Evolutionary conservation across 2,888 invertebrate species (phyloP).

Genomic region (Pimpla rufipes): DNA sequence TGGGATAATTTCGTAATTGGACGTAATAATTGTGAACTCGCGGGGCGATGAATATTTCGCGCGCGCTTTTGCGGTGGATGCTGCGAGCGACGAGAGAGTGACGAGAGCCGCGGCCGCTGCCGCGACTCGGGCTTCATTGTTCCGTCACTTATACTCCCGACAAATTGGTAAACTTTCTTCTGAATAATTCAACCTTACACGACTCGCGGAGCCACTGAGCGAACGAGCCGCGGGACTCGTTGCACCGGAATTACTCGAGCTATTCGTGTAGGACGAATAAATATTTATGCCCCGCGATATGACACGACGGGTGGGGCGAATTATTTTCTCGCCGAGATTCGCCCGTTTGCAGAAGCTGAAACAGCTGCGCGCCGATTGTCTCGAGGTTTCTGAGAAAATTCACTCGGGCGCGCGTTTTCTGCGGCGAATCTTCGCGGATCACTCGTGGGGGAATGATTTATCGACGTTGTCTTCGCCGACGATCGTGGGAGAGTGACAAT

Average conservation of each 20-base stretch:
- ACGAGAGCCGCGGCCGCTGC: neutral
- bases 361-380: slow-evolving; percentile 11
- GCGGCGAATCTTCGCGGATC: slow-evolving; percentile 32
- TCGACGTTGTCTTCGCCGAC: slow-evolving; percentile 7
- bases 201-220: neutral
- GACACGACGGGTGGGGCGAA: slow-evolving; percentile 3
- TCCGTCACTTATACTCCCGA: slow-evolving; percentile 28
- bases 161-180: slow-evolving; percentile 46
- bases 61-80: neutral
- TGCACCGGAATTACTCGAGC: slow-evolving; percentile 54
- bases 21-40: slow-evolving; percentile 1
- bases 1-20: slow-evolving; percentile 5
- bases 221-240: neutral
- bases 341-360: neutral
- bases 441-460: slow-evolving; percentile 31
- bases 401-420: neutral
- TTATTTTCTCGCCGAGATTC: slow-evolving; percentile 32
- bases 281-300: slow-evolving; percentile 50
- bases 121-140: slow-evolving; percentile 12
- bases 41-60: neutral
- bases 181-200: slow-evolving; percentile 43
- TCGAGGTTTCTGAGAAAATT: slow-evolving; percentile 26
- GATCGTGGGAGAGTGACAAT: slow-evolving; percentile 60
- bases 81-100: neutral
- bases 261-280: slow-evolving; percentile 63